Evolutionary conservation across 2,797 vertebrate genomes (phyloP).

Genomic region (Enteromius unitaeniatus): DNA sequence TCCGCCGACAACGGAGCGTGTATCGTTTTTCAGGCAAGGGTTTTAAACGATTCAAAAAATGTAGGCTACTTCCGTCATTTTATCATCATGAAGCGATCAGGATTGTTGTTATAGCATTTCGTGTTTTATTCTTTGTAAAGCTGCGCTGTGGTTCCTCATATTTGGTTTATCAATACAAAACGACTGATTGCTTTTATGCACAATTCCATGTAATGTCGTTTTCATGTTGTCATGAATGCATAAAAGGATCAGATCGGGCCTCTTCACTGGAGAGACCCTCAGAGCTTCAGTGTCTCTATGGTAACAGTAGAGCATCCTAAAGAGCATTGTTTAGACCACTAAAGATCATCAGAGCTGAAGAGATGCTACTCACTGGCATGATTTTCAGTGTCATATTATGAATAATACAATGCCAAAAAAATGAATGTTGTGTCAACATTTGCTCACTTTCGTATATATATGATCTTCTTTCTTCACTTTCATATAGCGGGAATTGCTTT

Average conservation of each 20-base stretch:
- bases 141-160: too few species aligned
- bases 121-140: neutral
- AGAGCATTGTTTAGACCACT: neutral
- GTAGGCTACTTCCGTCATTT: neutral
- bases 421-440: neutral
- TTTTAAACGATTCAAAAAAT: neutral
- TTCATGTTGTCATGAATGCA: constrained; percentile 31
- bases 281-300: constrained; percentile 54
- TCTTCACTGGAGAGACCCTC: constrained; percentile 50
- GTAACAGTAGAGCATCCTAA: constrained; percentile 38
- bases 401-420: neutral
- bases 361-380: constrained; percentile 5
- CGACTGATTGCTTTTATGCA: neutral
- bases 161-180: neutral
- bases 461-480: neutral
- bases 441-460: neutral
- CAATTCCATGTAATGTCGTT: neutral
- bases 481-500: neutral
- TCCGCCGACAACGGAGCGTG: neutral
- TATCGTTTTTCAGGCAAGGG: neutral
- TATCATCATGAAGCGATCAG: neutral
- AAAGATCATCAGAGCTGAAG: constrained; percentile 6
- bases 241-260: neutral
- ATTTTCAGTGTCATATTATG: neutral
- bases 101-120: neutral